Conservation (phyloP, 2,888 invertebrate species). For the Lasioglossum marginatum region DNA sequence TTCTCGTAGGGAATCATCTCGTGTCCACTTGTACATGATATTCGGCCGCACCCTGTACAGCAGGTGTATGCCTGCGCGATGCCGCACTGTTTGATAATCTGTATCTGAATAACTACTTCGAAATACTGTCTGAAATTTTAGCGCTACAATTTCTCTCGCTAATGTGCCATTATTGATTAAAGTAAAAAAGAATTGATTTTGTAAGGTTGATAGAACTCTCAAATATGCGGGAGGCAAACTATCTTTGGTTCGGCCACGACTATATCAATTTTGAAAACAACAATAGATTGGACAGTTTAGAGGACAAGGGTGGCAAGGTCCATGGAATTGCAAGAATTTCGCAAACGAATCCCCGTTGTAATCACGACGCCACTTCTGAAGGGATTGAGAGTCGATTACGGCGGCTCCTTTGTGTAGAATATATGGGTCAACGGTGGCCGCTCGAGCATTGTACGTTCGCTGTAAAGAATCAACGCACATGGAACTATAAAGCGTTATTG, state of each 20-base stretch:
- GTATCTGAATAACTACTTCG: too few species aligned
- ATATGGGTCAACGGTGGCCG: constrained; percentile 20
- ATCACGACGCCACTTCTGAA: constrained; percentile 18
- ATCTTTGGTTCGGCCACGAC: not conserved
- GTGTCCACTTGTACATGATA: too few species aligned
- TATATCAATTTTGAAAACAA: not conserved
- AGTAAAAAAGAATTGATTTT: not conserved
- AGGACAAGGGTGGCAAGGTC: not conserved
- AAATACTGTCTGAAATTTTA: too few species aligned
- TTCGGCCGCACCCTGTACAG: too few species aligned
- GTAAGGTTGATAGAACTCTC: not conserved
- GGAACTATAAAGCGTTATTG: constrained; percentile 32
- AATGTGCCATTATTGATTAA: too few species aligned
- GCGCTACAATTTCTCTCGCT: too few species aligned
- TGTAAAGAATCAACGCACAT: constrained; percentile 15
- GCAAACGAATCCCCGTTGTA: not conserved
- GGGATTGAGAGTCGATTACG: not conserved
- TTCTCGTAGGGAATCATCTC: too few species aligned
- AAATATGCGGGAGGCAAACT: not conserved
- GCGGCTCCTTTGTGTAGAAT: not conserved
- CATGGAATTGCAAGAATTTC: not conserved
- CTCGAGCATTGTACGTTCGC: constrained; percentile 16
- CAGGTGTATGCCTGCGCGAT: too few species aligned
- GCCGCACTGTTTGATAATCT: too few species aligned
- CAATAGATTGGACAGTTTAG: not conserved